These are phyloP conservation scores for Zaprionus capensis DNA, from an alignment of 1,140 invertebrate genomes.

Conservation along the genomic window DNA sequence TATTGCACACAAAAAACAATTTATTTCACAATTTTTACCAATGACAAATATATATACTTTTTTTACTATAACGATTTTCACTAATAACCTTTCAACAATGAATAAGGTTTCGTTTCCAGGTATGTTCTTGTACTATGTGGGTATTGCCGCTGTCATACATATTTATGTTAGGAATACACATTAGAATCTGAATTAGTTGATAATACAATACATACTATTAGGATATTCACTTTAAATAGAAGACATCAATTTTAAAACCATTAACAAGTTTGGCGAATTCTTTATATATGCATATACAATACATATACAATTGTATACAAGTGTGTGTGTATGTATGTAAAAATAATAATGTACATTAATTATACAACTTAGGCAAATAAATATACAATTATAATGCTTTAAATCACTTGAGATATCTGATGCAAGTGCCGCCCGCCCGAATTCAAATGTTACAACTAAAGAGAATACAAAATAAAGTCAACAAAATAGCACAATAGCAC, in stretches of 20 bases:
- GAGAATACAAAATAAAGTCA: constrained; percentile 58
- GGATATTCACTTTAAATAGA: constrained; percentile 34
- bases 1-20: constrained; percentile 21
- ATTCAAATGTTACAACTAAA: constrained; percentile 52
- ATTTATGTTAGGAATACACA: constrained; percentile 34
- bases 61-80: constrained; percentile 8
- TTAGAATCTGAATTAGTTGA: constrained; percentile 1
- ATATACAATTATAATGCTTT: constrained; percentile 53
- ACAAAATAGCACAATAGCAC: constrained; percentile 57
- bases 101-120: constrained; percentile 19
- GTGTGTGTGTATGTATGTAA: constrained; percentile 31
- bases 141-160: constrained; percentile 26
- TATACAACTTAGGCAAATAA: constrained; percentile 67
- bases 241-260: constrained; percentile 37
- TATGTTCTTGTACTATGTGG: constrained; percentile 22
- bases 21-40: constrained; percentile 28
- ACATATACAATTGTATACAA: constrained; percentile 33
- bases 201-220: constrained; percentile 30
- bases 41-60: constrained; percentile 4
- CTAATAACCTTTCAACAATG: constrained; percentile 24
- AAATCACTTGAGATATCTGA: constrained; percentile 42
- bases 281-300: constrained; percentile 28
- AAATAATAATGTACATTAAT: constrained; percentile 51
- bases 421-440: constrained; percentile 21
- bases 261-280: constrained; percentile 40